Percentiles rank a stretch among this genome's conserved stretches.
Conservation (phyloP, 2,888 invertebrate species). For the Ochropleura leucogaster region DNA sequence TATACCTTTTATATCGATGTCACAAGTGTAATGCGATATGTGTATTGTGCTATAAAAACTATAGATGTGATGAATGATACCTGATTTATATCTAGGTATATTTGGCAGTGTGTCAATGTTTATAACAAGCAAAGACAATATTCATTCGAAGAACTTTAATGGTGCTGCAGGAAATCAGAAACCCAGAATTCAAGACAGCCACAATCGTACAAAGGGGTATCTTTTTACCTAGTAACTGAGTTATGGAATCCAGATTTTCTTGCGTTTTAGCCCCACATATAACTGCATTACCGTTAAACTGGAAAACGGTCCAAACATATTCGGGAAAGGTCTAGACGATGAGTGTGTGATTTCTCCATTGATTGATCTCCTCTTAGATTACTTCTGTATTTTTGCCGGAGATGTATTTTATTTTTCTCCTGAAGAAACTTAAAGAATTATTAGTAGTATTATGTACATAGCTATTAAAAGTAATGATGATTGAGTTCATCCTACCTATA, state of each 20-base stretch:
- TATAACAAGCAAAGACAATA: neutral
- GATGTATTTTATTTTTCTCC: neutral
- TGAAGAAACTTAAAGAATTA: neutral
- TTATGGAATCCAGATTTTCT: neutral
- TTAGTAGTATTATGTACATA: neutral
- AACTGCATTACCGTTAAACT: neutral
- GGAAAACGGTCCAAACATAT: neutral
- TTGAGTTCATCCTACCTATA: constrained; percentile 9
- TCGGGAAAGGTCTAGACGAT: too few relatives aligned
- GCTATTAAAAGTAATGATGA: constrained; percentile 19
- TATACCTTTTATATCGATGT: constrained; percentile 8
- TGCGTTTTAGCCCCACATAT: neutral
- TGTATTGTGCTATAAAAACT: constrained; percentile 7
- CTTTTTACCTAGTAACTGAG: neutral
- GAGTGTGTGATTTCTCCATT: too few relatives aligned
- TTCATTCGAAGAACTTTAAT: neutral
- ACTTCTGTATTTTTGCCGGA: neutral
- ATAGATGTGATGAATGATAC: neutral
- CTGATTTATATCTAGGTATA: constrained; percentile 5
- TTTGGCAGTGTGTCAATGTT: constrained; percentile 7
- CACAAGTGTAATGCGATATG: constrained; percentile 28
- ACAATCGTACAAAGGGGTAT: neutral
- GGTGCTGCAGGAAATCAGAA: neutral
- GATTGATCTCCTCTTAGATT: neutral
- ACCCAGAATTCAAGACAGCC: neutral